Evolutionary conservation across 2,113 vertebrate genomes (phyloP), one percentile per base, ranked within the genome.

Genomic region (Dascyllus trimaculatus): DNA sequence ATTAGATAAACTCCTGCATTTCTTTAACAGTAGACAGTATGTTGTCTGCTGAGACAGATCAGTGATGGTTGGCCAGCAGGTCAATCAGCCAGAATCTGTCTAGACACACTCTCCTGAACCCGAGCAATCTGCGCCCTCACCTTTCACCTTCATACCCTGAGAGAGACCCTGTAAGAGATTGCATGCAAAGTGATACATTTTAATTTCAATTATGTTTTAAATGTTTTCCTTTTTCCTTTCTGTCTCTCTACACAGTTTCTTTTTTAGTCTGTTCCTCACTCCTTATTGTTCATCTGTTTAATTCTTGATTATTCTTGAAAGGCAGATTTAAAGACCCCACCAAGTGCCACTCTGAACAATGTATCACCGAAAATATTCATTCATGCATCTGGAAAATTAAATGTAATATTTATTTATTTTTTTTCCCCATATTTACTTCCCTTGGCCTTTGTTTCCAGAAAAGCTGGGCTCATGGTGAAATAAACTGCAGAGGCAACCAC

Each of bases 111-210:
- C 66, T 26, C n/a, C 67, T 71, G 15, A 57, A 46, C 53, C 43
- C 51, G 22, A 59, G 38, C 65, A 62, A 25, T 62, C 68, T 40
- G 19, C 75, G 40, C 54, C 24, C 24, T 85, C 57, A 85, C 58
- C 84, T 87, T 82, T 84, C 78, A 87, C 62, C 80, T 29, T 29
- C 5, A 54, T 62, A 62, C 15, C 17, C 24, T 13, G 15, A 29
- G 3, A 65, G 18, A 57, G 32, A 40, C 18, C 17, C 24, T 13
- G 15, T 24, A 2, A 65, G 18, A 57, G 32, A 40, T 15, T 22
- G 19, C 15, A 51, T 68, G 51, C 26, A 63, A 13, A 40, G 22
- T 35, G 8, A 51, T 66, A 14, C 14, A 24, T 57, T 1, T 25
- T 21, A 4, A 8, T 15, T 69, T 26, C 32, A 5, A 11, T 10